Evolutionary conservation across 2,797 vertebrate species (phyloP), one percentile per base, ranked within the genome.

Genomic region (Ibycter americanus): DNA sequence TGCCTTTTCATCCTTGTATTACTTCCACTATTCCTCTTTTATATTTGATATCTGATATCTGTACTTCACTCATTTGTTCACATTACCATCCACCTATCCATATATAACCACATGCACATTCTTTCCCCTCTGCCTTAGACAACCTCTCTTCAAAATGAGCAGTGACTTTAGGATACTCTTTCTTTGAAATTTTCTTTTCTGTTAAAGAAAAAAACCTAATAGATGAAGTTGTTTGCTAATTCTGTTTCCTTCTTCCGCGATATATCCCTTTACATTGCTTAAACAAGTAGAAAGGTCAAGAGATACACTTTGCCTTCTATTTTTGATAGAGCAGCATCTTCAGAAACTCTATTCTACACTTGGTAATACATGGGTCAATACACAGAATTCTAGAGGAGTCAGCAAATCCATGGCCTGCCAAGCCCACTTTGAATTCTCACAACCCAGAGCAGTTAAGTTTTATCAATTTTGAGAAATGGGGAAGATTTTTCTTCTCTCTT

Each of bases 81-180:
- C n/a, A 67, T 83, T 56, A 67, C 51, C 16, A 80, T 87, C 47
- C 70, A 62, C 58, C 80, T 86, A 84, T 29, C 56, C 67, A 46
- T 29, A 55, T 23, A 52, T 36, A 84, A 91, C 66, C 58, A 59
- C 10, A 25, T 15, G 21, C 8, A 46, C 8, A 14, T 88, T 63
- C 4, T 8, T 55, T 12, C 34, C 6, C 23, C 9, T 4, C 4
- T 21, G 2, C 31, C 38, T 87, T 87, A 70, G 85, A 62, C 34
- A 72, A 88, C 84, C 38, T 81, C 36, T 83, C 76, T 95, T 65
- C 9, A 38, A 94, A 95, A 92, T 90, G 55, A 93, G 8, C 56
- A 86, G 46, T 31, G 68, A 74, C 21, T 93, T 89, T 67, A 54
- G n/a, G 59, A 54, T 46, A 31, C 8, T 56, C 20, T 80, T 85